Conservation (phyloP, 35 echinoderm and acorn worm species). For the Anneissia japonica region DNA sequence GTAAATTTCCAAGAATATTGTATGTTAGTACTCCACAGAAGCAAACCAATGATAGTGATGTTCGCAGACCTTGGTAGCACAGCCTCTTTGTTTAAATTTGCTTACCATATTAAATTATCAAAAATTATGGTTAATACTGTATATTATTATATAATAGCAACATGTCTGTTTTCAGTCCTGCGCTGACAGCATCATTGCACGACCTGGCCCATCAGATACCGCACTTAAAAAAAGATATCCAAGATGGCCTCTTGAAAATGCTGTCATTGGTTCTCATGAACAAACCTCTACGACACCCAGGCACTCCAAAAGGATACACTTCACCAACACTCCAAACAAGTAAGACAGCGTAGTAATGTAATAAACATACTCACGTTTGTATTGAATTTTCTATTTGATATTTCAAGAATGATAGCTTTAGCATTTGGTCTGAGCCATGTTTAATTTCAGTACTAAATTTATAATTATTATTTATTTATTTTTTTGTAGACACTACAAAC, state of each 20-base stretch:
- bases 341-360: slow-evolving; percentile 1
- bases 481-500: not conserved
- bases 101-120: too few species aligned
- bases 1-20: too few species aligned
- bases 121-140: too few species aligned
- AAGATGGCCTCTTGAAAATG: slow-evolving; percentile 96
- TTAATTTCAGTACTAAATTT: too few species aligned
- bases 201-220: slow-evolving; percentile 85
- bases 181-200: slow-evolving; percentile 87
- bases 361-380: too few species aligned
- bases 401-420: not conserved
- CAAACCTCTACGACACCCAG: slow-evolving; percentile 84
- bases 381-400: not conserved
- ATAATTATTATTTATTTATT: too few species aligned
- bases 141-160: too few species aligned
- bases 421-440: too few species aligned
- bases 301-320: slow-evolving; percentile 57
- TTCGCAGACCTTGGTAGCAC: too few species aligned
- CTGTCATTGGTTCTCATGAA: slow-evolving; percentile 91
- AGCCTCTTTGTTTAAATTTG: too few species aligned
- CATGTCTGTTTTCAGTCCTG: slow-evolving; percentile 71
- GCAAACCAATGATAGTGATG: too few species aligned
- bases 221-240: slow-evolving; percentile 79
- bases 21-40: too few species aligned
- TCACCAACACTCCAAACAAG: slow-evolving; percentile 44